Percentiles rank a stretch among this genome's conserved stretches.
phyloP scores from a whole-genome alignment of 2,113 vertebrate genomes.

The Theristicus caerulescens region DNA sequence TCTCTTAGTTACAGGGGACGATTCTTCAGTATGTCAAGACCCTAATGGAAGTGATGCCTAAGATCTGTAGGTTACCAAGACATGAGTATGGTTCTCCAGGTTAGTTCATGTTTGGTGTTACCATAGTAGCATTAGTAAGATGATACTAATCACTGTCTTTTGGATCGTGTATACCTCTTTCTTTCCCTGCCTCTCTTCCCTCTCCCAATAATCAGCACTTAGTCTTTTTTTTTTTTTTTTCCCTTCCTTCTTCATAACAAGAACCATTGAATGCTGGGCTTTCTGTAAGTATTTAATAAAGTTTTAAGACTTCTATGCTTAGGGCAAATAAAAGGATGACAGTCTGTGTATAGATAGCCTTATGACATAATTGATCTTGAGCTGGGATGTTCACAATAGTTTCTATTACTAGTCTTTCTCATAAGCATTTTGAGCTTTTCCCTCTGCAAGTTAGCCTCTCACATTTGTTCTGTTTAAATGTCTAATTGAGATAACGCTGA shows the following conservation, averaged over 20 bases:
- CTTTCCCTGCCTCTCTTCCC: not conserved
- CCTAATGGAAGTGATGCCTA: constrained; percentile 92
- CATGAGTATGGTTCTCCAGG: constrained; percentile 90
- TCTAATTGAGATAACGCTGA: not conserved
- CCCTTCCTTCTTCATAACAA: not conserved
- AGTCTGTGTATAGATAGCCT: not conserved
- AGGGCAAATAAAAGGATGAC: not conserved
- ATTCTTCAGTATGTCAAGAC: constrained; percentile 90
- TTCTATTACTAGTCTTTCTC: not conserved
- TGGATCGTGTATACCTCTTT: not conserved
- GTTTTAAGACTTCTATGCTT: not conserved
- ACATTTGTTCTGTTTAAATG: not conserved
- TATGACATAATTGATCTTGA: not conserved
- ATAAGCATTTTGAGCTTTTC: not conserved
- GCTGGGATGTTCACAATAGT: not conserved
- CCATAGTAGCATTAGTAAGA: not conserved
- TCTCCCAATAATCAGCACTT: not conserved
- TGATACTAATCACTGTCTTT: not conserved
- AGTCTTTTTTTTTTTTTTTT: not conserved
- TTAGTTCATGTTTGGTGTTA: constrained; percentile 56
- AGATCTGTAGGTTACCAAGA: constrained; percentile 87
- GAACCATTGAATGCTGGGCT: not conserved
- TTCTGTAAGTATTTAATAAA: not conserved
- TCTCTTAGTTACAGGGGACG: constrained; percentile 84
- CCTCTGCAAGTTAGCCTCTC: not conserved